phyloP scores from a whole-genome alignment of 2,113 vertebrate genomes.

The Cavia aperea region DNA sequence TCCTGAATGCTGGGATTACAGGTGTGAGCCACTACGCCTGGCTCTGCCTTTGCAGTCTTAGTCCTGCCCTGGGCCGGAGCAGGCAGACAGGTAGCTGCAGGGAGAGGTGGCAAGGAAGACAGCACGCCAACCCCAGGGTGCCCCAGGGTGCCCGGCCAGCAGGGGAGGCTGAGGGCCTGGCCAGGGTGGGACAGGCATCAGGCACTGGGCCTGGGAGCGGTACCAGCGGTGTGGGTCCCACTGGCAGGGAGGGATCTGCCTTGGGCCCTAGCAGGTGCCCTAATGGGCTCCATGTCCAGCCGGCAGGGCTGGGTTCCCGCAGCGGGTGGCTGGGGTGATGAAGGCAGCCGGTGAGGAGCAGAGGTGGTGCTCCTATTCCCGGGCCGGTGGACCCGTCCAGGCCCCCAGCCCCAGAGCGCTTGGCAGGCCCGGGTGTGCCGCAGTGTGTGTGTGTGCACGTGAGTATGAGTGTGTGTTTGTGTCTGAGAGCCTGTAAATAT shows the following conservation, averaged over 20 bases:
- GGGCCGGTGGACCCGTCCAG: not conserved
- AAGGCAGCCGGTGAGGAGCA: too few relatives aligned
- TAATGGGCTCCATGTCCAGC: not conserved
- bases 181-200: not conserved
- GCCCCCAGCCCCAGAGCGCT: not conserved
- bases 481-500: not conserved
- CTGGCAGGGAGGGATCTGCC: not conserved
- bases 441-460: not conserved
- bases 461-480: not conserved
- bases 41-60: too few relatives aligned
- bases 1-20: too few relatives aligned
- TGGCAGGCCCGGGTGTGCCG: not conserved
- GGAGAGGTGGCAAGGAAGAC: not conserved
- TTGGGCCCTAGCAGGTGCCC: not conserved
- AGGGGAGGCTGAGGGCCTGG: not conserved
- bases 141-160: rapidly evolving
- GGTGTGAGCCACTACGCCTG: too few relatives aligned
- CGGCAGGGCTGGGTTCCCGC: not conserved
- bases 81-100: rapidly evolving
- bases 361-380: too few relatives aligned
- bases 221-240: rapidly evolving
- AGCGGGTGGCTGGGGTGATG: not conserved
- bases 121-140: not conserved
- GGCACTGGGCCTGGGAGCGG: not conserved
- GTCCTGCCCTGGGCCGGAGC: not conserved